These are phyloP conservation scores for Trididemnum miniatum DNA, from an alignment of 23 tunicate species.

Conservation along the genomic window DNA sequence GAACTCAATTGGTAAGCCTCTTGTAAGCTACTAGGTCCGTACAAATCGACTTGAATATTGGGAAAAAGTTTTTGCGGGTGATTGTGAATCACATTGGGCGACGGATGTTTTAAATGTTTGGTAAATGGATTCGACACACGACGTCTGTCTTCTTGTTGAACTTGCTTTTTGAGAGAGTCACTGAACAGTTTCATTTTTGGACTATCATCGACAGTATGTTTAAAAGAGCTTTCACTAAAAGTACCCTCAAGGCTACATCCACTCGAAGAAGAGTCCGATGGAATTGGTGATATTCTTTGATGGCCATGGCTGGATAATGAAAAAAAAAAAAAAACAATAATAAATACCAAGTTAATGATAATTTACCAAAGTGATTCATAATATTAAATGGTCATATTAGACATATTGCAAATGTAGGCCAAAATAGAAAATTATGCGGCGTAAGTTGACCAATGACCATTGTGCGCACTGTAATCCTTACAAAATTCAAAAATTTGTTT, in stretches of 20 bases:
- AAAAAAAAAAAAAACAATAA: too few relatives aligned
- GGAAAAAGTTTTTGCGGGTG: not conserved
- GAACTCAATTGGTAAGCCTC: not conserved
- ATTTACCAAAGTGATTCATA: too few relatives aligned
- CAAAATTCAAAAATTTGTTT: too few relatives aligned
- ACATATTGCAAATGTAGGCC: too few relatives aligned
- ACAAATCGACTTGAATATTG: not conserved
- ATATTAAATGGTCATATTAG: too few relatives aligned
- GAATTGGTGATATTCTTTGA: not conserved
- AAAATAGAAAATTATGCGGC: too few relatives aligned
- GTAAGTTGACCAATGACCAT: too few relatives aligned
- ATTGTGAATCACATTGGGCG: not conserved
- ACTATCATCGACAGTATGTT: not conserved
- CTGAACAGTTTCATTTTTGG: not conserved
- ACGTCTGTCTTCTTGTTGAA: not conserved
- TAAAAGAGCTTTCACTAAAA: not conserved
- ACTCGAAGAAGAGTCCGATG: not conserved
- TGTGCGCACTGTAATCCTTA: too few relatives aligned
- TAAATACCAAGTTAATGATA: too few relatives aligned
- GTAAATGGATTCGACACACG: not conserved
- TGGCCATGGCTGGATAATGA: too few relatives aligned
- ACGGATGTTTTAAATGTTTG: not conserved
- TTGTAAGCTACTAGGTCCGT: not conserved
- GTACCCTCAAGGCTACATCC: not conserved
- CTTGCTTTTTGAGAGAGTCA: slow-evolving; percentile 4